Conservation (phyloP, 2,797 vertebrate genomes). For the Labroides dimidiatus region DNA sequence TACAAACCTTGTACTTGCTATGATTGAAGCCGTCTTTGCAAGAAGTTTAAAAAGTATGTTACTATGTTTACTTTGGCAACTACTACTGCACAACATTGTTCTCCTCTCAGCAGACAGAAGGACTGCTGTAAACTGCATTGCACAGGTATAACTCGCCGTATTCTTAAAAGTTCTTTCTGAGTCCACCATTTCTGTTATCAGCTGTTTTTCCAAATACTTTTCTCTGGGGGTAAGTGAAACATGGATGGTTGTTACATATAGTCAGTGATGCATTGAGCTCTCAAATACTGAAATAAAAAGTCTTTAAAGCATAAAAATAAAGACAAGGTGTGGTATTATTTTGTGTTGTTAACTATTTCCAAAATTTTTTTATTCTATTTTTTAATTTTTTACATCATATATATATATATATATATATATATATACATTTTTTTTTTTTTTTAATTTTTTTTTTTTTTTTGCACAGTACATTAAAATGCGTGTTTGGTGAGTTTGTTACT, state of each 20-base stretch:
- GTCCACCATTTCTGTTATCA: slow-evolving; percentile 45
- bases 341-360: neutral
- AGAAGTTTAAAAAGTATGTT: neutral
- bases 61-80: slow-evolving; percentile 1
- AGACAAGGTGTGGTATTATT: neutral
- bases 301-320: slow-evolving; percentile 54
- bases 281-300: slow-evolving; percentile 56
- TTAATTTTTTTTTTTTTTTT: slow-evolving; percentile 14
- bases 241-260: slow-evolving; percentile 58
- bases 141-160: slow-evolving; percentile 35
- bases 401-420: no score
- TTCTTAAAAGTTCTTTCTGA: slow-evolving; percentile 5
- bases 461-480: slow-evolving; percentile 2
- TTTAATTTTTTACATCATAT: no score
- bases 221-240: slow-evolving; percentile 34
- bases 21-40: neutral
- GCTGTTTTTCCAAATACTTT: slow-evolving; percentile 32
- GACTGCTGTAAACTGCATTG: neutral
- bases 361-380: neutral
- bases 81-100: neutral
- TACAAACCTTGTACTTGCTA: neutral
- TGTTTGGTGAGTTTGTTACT: slow-evolving; percentile 16
- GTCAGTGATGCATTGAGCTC: slow-evolving; percentile 57
- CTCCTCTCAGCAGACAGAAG: neutral
- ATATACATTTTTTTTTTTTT: no score